Conservation (phyloP, 2,888 invertebrate genomes). For the Nomada hirtipes region DNA sequence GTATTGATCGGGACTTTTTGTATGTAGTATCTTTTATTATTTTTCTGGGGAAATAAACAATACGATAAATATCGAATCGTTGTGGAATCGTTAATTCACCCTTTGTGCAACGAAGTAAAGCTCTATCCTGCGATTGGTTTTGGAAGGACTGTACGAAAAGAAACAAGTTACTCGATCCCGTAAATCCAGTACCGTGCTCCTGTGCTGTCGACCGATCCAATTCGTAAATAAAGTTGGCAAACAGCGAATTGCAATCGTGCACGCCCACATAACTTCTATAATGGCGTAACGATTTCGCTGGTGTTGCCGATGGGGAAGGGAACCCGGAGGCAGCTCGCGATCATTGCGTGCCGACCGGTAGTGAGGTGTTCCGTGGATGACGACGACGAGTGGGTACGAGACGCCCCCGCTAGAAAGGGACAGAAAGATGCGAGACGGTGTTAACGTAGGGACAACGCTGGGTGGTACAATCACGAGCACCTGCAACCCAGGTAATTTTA, state of each 20-base stretch:
- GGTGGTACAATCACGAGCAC: conserved; percentile 73
- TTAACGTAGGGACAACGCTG: conserved; percentile 75
- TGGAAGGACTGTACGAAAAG: conserved; percentile 28
- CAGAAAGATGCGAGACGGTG: conserved; percentile 38
- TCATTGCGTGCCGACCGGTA: conserved; percentile 82
- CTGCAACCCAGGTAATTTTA: conserved; percentile 55
- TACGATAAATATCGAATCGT: conserved; percentile 36
- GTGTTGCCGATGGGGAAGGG: conserved; percentile 69
- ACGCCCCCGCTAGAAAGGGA: conserved; percentile 39
- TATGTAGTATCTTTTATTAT: too few species aligned
- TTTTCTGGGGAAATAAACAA: too few species aligned
- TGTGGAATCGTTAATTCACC: conserved; percentile 36
- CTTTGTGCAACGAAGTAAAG: not conserved
- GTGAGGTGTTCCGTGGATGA: conserved; percentile 76
- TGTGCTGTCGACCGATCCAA: conserved; percentile 75
- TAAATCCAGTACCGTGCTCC: conserved; percentile 17
- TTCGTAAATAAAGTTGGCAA: conserved; percentile 83
- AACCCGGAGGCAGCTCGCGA: conserved; percentile 75
- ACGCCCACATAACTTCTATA: conserved; percentile 83
- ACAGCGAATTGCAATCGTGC: conserved; percentile 81
- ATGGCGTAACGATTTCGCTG: conserved; percentile 82
- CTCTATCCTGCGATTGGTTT: not conserved
- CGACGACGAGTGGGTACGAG: conserved; percentile 60
- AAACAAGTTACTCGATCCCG: conserved; percentile 43
- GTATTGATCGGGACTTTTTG: too few species aligned